A percentile compares a stretch with the other conserved stretches of the same genome.
These are phyloP conservation scores for Hemaris fuciformis DNA, from an alignment of 2,888 invertebrate species.

Conservation along the genomic window DNA sequence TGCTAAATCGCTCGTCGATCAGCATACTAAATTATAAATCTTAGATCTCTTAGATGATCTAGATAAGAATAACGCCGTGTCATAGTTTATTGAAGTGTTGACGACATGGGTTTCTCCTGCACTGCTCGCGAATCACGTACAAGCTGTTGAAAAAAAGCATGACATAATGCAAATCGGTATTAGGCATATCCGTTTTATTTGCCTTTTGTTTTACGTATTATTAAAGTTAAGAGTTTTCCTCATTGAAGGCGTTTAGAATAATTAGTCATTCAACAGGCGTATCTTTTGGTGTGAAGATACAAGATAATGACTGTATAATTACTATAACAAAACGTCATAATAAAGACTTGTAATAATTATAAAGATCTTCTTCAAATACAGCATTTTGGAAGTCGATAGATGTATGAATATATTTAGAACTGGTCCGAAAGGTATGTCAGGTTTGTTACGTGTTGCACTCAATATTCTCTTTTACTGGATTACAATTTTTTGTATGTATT, in stretches of 20 bases:
- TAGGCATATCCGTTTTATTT: constrained; percentile 8
- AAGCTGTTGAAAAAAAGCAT: constrained; percentile 14
- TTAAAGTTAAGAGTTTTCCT: not conserved
- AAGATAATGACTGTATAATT: no score
- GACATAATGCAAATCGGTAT: constrained; percentile 8
- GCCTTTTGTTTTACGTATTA: not conserved
- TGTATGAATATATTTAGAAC: no score
- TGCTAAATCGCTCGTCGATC: not conserved
- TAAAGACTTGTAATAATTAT: no score
- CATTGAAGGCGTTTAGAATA: not conserved
- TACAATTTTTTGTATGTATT: no score
- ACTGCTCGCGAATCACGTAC: constrained; percentile 12
- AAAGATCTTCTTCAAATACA: no score
- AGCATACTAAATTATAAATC: not conserved
- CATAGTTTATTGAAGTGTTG: constrained; percentile 28
- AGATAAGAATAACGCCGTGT: constrained; percentile 39
- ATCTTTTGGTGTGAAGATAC: no score
- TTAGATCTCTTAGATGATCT: constrained; percentile 18
- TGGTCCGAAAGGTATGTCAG: no score
- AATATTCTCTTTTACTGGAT: no score
- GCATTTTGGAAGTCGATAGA: no score
- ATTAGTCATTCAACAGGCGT: no score
- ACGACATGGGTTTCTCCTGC: constrained; percentile 44
- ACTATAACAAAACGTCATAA: no score
- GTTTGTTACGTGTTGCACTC: no score